Percentiles rank a stretch among this genome's conserved stretches.
Conservation (phyloP, 2,113 vertebrate species). For the Lynx canadensis region DNA sequence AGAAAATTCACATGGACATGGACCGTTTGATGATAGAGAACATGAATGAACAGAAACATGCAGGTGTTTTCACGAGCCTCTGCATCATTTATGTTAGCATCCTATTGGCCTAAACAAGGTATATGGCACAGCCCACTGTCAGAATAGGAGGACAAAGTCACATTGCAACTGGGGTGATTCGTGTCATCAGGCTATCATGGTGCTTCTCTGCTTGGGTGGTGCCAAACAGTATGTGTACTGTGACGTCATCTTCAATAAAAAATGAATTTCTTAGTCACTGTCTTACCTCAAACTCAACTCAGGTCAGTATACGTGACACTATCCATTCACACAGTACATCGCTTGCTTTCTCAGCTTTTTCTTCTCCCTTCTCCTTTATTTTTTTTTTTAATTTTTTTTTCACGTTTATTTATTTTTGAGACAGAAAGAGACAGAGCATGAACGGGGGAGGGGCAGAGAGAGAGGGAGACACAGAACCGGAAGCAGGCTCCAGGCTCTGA, state of each 20-base stretch:
- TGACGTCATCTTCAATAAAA: background rate
- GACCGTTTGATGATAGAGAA: background rate
- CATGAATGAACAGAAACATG: background rate
- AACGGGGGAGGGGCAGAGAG: too few relatives aligned
- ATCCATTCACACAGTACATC: background rate
- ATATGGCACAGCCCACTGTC: background rate
- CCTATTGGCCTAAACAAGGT: background rate
- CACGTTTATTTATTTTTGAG: too few relatives aligned
- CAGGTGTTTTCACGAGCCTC: background rate
- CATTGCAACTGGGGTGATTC: background rate
- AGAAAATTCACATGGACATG: background rate
- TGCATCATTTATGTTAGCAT: background rate
- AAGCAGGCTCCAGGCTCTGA: too few relatives aligned
- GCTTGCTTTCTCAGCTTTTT: background rate
- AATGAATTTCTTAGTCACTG: background rate
- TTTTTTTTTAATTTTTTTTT: background rate
- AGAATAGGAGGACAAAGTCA: background rate
- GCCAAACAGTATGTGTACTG: background rate
- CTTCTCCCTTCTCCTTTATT: background rate
- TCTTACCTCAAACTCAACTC: background rate
- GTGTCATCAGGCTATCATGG: background rate
- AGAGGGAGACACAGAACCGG: too few relatives aligned
- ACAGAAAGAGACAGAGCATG: too few relatives aligned
- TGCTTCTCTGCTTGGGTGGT: rapidly evolving
- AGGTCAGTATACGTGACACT: background rate